phyloP scores from a whole-genome alignment of 2,113 vertebrate species.

The Tylochromis polylepis region DNA sequence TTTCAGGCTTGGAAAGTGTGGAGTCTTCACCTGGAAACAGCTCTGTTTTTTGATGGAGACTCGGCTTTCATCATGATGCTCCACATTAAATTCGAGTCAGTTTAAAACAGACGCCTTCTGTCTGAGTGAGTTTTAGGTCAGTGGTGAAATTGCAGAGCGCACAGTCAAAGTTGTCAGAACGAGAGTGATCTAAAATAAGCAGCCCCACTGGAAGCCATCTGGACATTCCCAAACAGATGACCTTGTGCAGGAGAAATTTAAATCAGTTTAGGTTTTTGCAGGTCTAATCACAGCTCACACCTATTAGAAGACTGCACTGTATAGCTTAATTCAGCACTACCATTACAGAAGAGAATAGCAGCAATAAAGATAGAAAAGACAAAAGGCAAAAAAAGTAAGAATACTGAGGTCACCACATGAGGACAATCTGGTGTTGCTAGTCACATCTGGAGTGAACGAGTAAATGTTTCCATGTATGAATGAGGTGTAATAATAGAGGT shows the following conservation, averaged over 20 bases:
- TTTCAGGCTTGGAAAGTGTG: not conserved
- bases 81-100: not conserved
- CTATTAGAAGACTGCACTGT: not conserved
- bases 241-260: not conserved
- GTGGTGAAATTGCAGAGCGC: not conserved
- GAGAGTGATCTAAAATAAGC: not conserved
- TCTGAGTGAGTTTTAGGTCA: not conserved
- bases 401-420: not conserved
- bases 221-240: not conserved
- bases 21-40: not conserved
- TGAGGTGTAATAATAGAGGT: not conserved
- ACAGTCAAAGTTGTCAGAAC: not conserved
- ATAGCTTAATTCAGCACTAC: not conserved
- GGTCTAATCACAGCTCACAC: not conserved
- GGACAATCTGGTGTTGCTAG: not conserved
- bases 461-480: not conserved
- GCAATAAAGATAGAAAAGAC: not conserved
- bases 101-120: not conserved
- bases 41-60: not conserved
- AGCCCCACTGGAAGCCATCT: not conserved
- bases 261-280: not conserved
- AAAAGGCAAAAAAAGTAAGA: not conserved
- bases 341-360: not conserved
- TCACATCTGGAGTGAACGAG: not conserved
- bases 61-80: not conserved